These are phyloP conservation scores for Oceanites oceanicus DNA, from an alignment of 2,113 vertebrate species.

Conservation along the genomic window DNA sequence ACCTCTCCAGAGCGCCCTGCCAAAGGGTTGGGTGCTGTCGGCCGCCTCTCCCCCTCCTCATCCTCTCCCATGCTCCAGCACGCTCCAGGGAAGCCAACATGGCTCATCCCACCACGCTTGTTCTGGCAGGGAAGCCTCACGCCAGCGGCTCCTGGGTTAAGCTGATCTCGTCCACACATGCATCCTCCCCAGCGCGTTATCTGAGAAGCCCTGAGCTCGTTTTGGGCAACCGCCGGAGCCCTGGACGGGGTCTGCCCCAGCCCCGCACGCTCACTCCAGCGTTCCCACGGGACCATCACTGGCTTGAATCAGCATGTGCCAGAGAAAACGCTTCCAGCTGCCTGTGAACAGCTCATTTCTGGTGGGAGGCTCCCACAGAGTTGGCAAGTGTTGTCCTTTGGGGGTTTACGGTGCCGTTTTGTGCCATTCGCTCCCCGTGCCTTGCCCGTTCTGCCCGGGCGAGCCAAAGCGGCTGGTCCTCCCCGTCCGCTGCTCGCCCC, in stretches of 20 bases:
- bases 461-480: neutral
- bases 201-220: neutral
- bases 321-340: slow-evolving; percentile 48
- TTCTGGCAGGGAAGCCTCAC: neutral
- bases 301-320: accelerated
- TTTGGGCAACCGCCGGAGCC: neutral
- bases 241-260: neutral
- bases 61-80: neutral
- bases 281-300: accelerated
- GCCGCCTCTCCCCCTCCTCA: neutral
- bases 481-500: neutral
- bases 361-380: slow-evolving; percentile 39
- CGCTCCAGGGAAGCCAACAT: accelerated
- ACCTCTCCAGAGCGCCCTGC: neutral
- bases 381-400: slow-evolving; percentile 56
- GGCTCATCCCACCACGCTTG: neutral
- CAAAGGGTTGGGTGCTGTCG: accelerated
- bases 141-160: neutral
- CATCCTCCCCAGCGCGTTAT: accelerated
- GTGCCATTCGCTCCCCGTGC: neutral
- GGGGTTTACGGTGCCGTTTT: slow-evolving; percentile 37
- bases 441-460: neutral
- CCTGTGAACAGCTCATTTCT: slow-evolving; percentile 47
- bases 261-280: neutral
- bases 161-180: neutral